phyloP scores from a whole-genome alignment of 2,888 invertebrate species.

The Eremobia ochroleuca region DNA sequence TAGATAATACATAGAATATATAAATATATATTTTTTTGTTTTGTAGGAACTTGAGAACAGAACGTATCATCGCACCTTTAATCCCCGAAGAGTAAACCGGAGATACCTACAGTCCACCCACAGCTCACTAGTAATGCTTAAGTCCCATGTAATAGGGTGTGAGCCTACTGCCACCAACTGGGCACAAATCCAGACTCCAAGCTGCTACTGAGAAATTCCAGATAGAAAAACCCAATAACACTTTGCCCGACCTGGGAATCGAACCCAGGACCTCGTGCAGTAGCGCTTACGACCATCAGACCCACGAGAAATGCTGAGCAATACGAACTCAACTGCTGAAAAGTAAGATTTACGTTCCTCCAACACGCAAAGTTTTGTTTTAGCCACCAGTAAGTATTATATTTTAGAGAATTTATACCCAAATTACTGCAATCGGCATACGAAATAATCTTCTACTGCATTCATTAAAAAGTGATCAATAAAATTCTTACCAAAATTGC shows the following conservation, averaged over 20 bases:
- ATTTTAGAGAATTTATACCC: not conserved
- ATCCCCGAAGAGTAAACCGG: not conserved
- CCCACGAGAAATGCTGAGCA: not conserved
- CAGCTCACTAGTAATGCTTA: not conserved
- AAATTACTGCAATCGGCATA: not conserved
- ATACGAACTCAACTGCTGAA: not conserved
- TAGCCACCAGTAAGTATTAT: not conserved
- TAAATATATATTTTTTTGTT: not conserved
- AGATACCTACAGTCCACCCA: not conserved
- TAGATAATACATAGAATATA: not conserved
- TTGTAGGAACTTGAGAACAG: not conserved
- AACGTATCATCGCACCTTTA: not conserved
- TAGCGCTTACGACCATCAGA: not conserved
- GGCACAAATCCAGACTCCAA: not conserved
- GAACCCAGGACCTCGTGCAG: not conserved
- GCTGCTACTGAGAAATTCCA: not conserved
- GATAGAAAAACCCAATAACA: not conserved
- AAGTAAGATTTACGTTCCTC: too few species aligned
- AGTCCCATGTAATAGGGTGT: not conserved
- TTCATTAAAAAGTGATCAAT: slow-evolving; percentile 4
- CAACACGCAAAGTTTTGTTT: not conserved
- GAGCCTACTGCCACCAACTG: rapidly evolving
- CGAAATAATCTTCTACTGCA: slow-evolving; percentile 13
- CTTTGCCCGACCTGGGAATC: not conserved
- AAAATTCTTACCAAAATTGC: slow-evolving; percentile 30